These are phyloP conservation scores for Danio jaintianensis DNA, from an alignment of 2,797 vertebrate species.

Conservation along the genomic window DNA sequence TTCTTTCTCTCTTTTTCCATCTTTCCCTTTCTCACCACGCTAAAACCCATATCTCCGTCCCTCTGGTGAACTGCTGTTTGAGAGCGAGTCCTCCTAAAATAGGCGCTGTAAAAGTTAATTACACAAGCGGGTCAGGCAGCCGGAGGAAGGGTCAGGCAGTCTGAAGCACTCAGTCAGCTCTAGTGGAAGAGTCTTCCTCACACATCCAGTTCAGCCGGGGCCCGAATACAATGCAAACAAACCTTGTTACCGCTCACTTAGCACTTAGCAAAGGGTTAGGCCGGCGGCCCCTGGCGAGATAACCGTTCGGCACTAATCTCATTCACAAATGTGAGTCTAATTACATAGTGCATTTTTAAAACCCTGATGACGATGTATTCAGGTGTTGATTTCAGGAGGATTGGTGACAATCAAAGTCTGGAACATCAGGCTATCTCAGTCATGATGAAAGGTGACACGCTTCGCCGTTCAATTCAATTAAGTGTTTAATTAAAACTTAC, in stretches of 20 bases:
- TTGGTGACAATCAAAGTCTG: constrained; percentile 22
- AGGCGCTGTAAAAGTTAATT: constrained; percentile 60
- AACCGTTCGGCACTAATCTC: constrained; percentile 54
- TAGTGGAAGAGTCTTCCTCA: constrained; percentile 45
- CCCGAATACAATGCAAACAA: constrained; percentile 56
- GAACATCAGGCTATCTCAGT: neutral
- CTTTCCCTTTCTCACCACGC: neutral
- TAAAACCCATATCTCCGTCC: constrained; percentile 30
- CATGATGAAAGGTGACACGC: constrained; percentile 4
- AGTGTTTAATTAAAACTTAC: too few species aligned
- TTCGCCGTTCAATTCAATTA: neutral
- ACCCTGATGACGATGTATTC: constrained; percentile 9
- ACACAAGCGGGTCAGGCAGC: constrained; percentile 56
- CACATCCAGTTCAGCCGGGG: constrained; percentile 44
- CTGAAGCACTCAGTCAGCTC: constrained; percentile 40
- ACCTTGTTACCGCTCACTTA: constrained; percentile 57
- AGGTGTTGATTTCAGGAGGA: constrained; percentile 39
- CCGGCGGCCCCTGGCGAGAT: constrained; percentile 31
- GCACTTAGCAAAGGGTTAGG: constrained; percentile 53
- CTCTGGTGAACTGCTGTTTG: constrained; percentile 47
- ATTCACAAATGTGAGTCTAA: constrained; percentile 54
- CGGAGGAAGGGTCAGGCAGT: constrained; percentile 44
- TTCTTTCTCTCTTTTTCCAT: neutral
- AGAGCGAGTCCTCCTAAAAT: constrained; percentile 55
- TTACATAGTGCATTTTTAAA: constrained; percentile 51